Evolutionary conservation across 2,113 vertebrate genomes (phyloP).

Genomic region (Carassius carassius): DNA sequence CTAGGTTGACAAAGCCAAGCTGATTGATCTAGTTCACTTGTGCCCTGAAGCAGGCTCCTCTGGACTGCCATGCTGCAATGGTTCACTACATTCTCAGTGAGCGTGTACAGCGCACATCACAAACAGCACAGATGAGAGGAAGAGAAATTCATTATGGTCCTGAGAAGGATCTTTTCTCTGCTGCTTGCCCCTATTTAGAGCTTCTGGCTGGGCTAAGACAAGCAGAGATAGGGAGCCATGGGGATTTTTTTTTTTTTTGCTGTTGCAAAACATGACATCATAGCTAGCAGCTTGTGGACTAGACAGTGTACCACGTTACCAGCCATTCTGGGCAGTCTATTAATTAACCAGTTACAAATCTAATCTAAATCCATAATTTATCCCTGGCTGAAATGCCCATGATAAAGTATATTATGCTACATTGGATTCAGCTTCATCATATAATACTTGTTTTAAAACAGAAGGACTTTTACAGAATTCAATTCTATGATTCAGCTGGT

Average conservation of each 20-base stretch:
- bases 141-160: slow-evolving; percentile 43
- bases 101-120: slow-evolving; percentile 39
- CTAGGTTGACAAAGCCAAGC: slow-evolving; percentile 63
- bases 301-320: slow-evolving; percentile 2
- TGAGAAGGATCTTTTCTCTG: slow-evolving; percentile 11
- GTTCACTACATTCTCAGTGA: slow-evolving; percentile 47
- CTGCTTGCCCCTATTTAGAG: neutral
- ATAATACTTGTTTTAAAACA: neutral
- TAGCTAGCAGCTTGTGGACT: neutral
- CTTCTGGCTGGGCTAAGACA: neutral
- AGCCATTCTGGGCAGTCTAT: neutral
- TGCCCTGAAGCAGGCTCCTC: slow-evolving; percentile 58
- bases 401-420: neutral
- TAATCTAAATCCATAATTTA: slow-evolving; percentile 7
- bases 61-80: slow-evolving; percentile 44
- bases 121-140: slow-evolving; percentile 30
- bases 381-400: neutral
- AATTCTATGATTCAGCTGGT: neutral
- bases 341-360: slow-evolving; percentile 17
- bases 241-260: neutral
- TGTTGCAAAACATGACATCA: slow-evolving; percentile 8
- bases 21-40: slow-evolving; percentile 73
- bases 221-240: neutral
- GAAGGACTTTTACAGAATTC: slow-evolving; percentile 5
- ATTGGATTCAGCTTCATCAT: neutral